Percentiles rank a stretch among this genome's conserved stretches.
phyloP scores from a whole-genome alignment of 2,797 vertebrate genomes.

The Tokudaia muenninki region DNA sequence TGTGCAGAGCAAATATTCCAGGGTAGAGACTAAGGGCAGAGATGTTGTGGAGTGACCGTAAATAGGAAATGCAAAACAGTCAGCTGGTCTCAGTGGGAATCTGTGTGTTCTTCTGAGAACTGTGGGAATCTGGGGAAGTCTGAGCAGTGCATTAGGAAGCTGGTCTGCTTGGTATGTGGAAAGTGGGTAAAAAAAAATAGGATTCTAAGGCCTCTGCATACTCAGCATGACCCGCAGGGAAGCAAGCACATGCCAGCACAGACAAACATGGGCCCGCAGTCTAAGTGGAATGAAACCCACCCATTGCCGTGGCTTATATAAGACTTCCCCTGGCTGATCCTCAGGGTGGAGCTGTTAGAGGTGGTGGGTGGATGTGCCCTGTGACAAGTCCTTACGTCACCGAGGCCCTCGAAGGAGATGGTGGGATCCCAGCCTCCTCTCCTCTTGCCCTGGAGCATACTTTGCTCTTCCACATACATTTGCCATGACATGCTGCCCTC shows the following conservation, averaged over 20 bases:
- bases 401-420: not conserved
- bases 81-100: accelerated
- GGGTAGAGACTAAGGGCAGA: not conserved
- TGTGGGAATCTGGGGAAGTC: no score
- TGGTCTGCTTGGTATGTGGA: not conserved
- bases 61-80: not conserved
- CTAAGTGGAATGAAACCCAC: not conserved
- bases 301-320: no score
- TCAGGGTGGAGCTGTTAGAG: not conserved
- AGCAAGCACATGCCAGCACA: not conserved
- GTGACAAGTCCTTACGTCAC: not conserved
- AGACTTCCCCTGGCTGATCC: not conserved
- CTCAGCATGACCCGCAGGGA: not conserved
- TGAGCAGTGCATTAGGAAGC: no score
- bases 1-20: not conserved
- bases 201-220: not conserved
- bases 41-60: not conserved
- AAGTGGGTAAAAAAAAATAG: not conserved
- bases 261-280: not conserved
- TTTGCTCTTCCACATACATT: not conserved
- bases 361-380: no score
- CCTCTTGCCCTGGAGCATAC: not conserved
- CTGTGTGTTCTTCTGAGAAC: not conserved
- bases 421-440: not conserved
- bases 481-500: not conserved